These are phyloP conservation scores for Ciconia stormi DNA, from an alignment of 2,113 vertebrate genomes.

Conservation along the genomic window DNA sequence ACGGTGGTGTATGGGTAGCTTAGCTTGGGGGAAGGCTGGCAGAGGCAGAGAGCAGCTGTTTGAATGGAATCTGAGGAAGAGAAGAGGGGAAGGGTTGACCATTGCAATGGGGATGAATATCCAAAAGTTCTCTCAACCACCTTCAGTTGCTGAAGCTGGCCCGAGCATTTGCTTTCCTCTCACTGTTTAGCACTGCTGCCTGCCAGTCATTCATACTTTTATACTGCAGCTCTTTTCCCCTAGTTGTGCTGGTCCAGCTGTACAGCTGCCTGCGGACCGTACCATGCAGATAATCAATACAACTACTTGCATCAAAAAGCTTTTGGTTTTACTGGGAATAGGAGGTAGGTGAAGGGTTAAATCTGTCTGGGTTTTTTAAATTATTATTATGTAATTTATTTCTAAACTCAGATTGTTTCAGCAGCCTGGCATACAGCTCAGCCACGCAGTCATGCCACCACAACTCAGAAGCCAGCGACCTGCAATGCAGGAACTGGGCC, in stretches of 20 bases:
- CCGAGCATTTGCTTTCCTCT: not conserved
- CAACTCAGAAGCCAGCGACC: not conserved
- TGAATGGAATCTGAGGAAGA: accelerated
- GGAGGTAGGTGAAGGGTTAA: not conserved
- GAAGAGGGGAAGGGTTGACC: not conserved
- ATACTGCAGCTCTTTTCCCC: not conserved
- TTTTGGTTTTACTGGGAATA: not conserved
- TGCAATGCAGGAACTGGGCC: not conserved
- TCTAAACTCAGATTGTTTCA: not conserved
- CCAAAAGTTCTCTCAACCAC: not conserved
- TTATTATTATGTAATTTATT: not conserved
- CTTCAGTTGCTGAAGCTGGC: not conserved
- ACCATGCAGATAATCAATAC: not conserved
- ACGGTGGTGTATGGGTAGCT: no score
- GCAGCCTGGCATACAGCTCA: not conserved
- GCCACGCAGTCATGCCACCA: not conserved
- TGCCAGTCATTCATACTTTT: accelerated
- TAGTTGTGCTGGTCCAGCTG: not conserved
- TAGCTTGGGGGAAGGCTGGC: not conserved
- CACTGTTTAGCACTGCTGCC: accelerated
- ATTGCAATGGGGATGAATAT: not conserved
- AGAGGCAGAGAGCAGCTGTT: not conserved
- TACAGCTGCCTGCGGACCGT: accelerated
- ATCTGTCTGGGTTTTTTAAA: not conserved
- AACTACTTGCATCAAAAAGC: not conserved